These are phyloP conservation scores for Macropus fuliginosus DNA, from an alignment of 2,797 vertebrate species.

Conservation along the genomic window DNA sequence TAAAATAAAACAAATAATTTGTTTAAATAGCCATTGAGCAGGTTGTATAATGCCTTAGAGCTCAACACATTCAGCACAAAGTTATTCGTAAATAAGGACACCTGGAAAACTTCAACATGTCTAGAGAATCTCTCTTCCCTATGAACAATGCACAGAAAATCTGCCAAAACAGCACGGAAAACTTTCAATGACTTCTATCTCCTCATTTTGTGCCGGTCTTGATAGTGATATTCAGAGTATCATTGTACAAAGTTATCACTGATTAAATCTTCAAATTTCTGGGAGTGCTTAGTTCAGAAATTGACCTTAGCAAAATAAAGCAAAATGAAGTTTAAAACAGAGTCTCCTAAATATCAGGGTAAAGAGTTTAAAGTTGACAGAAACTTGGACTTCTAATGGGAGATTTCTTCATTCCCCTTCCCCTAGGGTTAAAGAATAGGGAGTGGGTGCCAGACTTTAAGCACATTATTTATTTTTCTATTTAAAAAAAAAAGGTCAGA, in stretches of 20 bases:
- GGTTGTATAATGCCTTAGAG: not conserved
- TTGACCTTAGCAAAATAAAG: not conserved
- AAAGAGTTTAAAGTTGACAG: not conserved
- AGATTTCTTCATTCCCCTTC: not conserved
- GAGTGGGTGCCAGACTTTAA: not conserved
- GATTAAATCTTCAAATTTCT: not conserved
- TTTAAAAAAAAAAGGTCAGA: not conserved
- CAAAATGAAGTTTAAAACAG: not conserved
- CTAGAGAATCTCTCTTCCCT: not conserved
- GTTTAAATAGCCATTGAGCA: not conserved
- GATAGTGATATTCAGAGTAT: not conserved
- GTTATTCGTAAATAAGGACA: not conserved
- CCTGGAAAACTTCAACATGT: not conserved
- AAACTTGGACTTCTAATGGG: not conserved
- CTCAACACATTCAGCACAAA: not conserved
- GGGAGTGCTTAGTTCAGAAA: not conserved
- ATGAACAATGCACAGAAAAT: not conserved
- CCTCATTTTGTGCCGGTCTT: not conserved
- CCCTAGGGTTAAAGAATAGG: not conserved
- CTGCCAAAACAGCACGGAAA: not conserved
- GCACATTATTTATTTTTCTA: not conserved
- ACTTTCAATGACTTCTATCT: not conserved
- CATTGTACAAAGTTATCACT: not conserved
- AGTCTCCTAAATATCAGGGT: not conserved
- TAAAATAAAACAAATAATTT: not conserved